phyloP scores from a whole-genome alignment of 1,140 invertebrate species.

The Drosophila punjabiensis region DNA sequence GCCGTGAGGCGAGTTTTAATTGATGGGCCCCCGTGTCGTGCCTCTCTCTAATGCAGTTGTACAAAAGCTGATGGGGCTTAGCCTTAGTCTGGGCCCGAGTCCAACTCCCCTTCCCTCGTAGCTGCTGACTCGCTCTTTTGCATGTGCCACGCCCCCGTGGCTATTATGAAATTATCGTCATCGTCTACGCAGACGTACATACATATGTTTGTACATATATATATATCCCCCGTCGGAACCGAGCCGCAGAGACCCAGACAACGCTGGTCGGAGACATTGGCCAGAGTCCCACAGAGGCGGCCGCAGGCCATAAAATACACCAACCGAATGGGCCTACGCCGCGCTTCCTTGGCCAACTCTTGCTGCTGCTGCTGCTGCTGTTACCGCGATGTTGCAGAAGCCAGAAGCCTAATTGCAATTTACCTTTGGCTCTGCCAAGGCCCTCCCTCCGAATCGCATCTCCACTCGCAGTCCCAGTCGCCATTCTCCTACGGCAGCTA shows the following conservation, averaged over 20 bases:
- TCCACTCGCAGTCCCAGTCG: constrained; percentile 1
- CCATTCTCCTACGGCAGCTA: constrained; percentile 36
- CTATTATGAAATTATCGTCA: constrained; percentile 82
- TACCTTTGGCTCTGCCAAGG: constrained; percentile 63
- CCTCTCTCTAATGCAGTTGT: constrained; percentile 54
- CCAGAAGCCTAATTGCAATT: constrained; percentile 84
- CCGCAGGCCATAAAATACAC: constrained; percentile 77
- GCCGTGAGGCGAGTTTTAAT: constrained; percentile 76
- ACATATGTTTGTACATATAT: not conserved
- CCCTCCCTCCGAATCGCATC: constrained; percentile 29
- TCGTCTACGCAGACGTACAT: constrained; percentile 37
- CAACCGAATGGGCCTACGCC: constrained; percentile 66
- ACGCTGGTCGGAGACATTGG: constrained; percentile 57
- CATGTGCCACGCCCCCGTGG: constrained; percentile 74
- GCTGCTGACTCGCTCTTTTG: constrained; percentile 72
- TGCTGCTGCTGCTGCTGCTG: constrained; percentile 9
- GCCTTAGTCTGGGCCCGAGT: constrained; percentile 23
- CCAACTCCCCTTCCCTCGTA: not conserved
- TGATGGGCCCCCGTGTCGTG: constrained; percentile 65
- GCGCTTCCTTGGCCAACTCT: constrained; percentile 24
- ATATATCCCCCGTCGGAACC: not conserved
- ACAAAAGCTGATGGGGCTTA: constrained; percentile 53
- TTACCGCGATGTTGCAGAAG: constrained; percentile 53
- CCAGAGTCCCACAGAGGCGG: constrained; percentile 44
- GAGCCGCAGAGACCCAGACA: constrained; percentile 29